phyloP scores from a whole-genome alignment of 2,888 invertebrate genomes.

The Drosophila eohydei region DNA sequence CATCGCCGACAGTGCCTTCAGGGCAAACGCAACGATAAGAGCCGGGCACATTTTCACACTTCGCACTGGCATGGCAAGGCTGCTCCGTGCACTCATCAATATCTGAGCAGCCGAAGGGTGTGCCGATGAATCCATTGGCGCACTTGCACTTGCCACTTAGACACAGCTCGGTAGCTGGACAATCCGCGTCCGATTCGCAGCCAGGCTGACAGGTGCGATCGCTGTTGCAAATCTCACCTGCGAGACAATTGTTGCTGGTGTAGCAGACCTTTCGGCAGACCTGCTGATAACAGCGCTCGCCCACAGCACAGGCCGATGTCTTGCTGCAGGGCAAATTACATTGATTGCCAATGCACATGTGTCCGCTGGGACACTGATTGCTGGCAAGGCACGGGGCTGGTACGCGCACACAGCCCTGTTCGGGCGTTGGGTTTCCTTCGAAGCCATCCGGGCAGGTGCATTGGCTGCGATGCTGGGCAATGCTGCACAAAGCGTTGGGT shows the following conservation, averaged over 20 bases:
- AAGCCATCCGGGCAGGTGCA: conserved; percentile 94
- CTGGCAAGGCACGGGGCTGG: conserved; percentile 89
- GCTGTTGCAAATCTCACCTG: conserved; percentile 94
- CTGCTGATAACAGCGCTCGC: conserved; percentile 92
- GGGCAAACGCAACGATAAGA: conserved; percentile 93
- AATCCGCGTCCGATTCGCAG: conserved; percentile 92
- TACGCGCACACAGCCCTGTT: conserved; percentile 94
- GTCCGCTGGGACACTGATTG: conserved; percentile 90
- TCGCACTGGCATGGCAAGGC: conserved; percentile 92
- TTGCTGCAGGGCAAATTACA: conserved; percentile 92
- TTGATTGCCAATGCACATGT: conserved; percentile 91
- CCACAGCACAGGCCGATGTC: conserved; percentile 91
- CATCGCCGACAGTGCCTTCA: conserved; percentile 91
- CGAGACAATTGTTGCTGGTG: conserved; percentile 94
- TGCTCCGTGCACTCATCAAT: conserved; percentile 92
- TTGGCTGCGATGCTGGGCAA: conserved; percentile 89
- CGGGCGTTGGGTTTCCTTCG: conserved; percentile 93
- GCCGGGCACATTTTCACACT: conserved; percentile 92
- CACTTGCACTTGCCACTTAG: conserved; percentile 91
- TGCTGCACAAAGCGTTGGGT: conserved; percentile 92
- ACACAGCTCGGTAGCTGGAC: conserved; percentile 92
- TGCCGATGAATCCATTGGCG: conserved; percentile 90
- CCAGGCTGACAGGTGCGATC: conserved; percentile 92
- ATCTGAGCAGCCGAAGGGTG: conserved; percentile 91
- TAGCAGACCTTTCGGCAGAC: conserved; percentile 94